Percentiles rank a stretch among this genome's conserved stretches.
Conservation (phyloP, 2,113 vertebrate genomes). For the Hemichromis elongatus region DNA sequence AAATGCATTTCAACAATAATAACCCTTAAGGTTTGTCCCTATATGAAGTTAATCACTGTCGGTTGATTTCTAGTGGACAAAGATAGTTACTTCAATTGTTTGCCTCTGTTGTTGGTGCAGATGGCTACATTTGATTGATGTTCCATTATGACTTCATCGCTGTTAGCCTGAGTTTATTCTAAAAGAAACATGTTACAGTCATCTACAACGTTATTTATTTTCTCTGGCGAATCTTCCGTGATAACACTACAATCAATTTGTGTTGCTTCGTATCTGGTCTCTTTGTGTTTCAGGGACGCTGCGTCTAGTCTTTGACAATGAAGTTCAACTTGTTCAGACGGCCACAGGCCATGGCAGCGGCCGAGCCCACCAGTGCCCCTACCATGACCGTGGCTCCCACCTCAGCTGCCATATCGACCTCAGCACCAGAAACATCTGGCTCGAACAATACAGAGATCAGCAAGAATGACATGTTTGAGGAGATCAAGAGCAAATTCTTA, state of each 20-base stretch:
- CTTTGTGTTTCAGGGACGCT: constrained; percentile 36
- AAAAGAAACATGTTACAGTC: neutral
- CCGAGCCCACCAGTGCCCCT: constrained; percentile 66
- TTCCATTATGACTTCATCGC: neutral
- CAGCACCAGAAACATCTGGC: constrained; percentile 69
- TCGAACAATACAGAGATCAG: constrained; percentile 75
- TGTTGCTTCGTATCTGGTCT: neutral
- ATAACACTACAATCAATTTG: neutral
- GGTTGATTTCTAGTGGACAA: neutral
- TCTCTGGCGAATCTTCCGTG: neutral
- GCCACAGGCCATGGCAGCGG: constrained; percentile 67
- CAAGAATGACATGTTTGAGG: constrained; percentile 84
- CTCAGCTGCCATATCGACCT: constrained; percentile 57
- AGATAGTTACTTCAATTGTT: neutral
- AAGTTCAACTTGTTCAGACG: constrained; percentile 85
- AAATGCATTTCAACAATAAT: neutral
- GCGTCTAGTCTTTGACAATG: constrained; percentile 74
- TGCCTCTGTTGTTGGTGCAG: neutral
- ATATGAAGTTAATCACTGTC: neutral
- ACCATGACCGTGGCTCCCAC: constrained; percentile 62
- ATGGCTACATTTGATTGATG: neutral
- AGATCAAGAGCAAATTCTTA: constrained; percentile 89
- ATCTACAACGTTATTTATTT: neutral
- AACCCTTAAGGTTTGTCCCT: neutral
- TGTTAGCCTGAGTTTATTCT: neutral